These are phyloP conservation scores for Sialis lutaria DNA, from an alignment of 2,888 invertebrate species.

Conservation along the genomic window DNA sequence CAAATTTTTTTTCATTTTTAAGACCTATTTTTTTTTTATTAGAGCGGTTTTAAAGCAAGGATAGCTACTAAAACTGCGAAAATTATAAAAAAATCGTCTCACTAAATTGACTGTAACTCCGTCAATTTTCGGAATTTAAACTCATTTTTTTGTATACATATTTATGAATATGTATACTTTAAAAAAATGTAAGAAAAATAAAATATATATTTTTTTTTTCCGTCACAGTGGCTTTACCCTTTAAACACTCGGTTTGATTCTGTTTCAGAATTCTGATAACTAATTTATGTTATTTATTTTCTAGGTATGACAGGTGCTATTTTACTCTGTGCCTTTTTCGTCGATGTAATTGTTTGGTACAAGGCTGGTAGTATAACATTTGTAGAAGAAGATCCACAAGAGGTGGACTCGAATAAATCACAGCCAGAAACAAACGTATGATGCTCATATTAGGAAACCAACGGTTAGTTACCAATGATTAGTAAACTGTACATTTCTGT, in stretches of 20 bases:
- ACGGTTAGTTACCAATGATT: conserved; percentile 2
- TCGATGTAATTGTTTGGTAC: conserved; percentile 79
- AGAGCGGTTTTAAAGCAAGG: no score
- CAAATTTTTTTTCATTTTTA: no score
- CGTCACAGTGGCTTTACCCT: no score
- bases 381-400: conserved; percentile 35
- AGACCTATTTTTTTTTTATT: no score
- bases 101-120: no score
- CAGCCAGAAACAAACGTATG: conserved; percentile 17
- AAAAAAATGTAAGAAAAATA: not conserved
- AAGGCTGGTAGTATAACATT: conserved; percentile 68
- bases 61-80: no score
- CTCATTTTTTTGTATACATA: no score
- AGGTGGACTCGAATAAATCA: conserved; percentile 26
- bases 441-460: conserved; percentile 4
- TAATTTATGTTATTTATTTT: conserved; percentile 13
- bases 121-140: no score
- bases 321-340: conserved; percentile 72
- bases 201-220: no score
- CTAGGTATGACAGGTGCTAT: conserved; percentile 73
- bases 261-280: not conserved
- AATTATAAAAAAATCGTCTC: no score
- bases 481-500: not conserved
- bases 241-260: no score
- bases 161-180: conserved; percentile 5